Evolutionary conservation across 2,113 vertebrate species (phyloP).

Genomic region (Rattus rattus): DNA sequence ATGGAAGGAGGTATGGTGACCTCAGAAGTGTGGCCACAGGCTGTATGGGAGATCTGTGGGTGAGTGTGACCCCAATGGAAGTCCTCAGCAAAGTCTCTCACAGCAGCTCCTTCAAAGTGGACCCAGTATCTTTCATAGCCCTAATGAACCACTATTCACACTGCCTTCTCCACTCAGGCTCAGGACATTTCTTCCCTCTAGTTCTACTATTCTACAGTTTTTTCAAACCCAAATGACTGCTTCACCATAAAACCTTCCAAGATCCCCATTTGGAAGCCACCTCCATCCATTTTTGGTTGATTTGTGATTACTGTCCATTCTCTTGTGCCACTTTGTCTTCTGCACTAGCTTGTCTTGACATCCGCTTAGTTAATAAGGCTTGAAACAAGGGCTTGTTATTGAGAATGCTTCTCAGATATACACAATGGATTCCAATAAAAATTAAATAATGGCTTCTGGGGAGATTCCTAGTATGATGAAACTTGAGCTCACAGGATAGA

Average conservation of each 20-base stretch:
- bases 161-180: background rate
- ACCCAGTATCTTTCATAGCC: background rate
- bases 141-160: accelerated
- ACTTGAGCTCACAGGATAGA: background rate
- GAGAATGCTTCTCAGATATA: background rate
- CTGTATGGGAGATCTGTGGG: background rate
- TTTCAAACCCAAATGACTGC: background rate
- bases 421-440: background rate
- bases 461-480: background rate
- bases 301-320: background rate
- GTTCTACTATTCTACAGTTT: background rate
- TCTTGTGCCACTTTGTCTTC: background rate
- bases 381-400: background rate
- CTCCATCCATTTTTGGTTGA: background rate
- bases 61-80: background rate
- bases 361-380: background rate
- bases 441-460: background rate
- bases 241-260: background rate
- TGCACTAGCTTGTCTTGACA: background rate
- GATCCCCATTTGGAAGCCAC: accelerated
- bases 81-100: background rate
- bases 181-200: background rate
- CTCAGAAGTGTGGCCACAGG: background rate
- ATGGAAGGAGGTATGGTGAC: background rate
- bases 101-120: background rate